A percentile compares a stretch with the other conserved stretches of the same genome.
These are phyloP conservation scores for Apomyelois bistriatella DNA, from an alignment of 2,888 invertebrate genomes.

Conservation along the genomic window DNA sequence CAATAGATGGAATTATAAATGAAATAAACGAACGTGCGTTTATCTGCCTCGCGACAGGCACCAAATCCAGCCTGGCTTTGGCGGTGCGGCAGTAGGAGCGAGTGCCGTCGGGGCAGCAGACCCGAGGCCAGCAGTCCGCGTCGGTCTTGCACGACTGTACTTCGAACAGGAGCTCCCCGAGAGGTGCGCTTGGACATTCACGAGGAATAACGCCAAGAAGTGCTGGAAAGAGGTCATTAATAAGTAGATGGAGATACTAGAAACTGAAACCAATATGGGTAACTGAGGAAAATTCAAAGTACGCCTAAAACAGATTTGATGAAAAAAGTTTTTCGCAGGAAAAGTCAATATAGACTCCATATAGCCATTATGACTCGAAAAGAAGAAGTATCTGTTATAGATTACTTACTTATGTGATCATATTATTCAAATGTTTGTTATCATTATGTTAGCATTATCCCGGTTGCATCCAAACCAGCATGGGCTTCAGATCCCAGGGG, in stretches of 20 bases:
- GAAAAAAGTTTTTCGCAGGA: too few species aligned
- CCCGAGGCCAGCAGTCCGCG: conserved; percentile 86
- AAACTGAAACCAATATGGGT: too few species aligned
- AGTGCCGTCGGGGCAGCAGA: conserved; percentile 86
- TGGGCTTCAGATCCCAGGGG: too few species aligned
- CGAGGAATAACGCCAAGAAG: conserved; percentile 85
- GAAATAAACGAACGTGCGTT: conserved; percentile 78
- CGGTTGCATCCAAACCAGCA: too few species aligned
- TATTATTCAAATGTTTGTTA: too few species aligned
- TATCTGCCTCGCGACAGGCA: conserved; percentile 82
- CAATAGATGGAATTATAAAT: background rate
- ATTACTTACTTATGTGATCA: too few species aligned
- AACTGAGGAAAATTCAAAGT: too few species aligned
- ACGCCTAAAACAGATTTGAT: too few species aligned
- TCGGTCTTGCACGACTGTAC: conserved; percentile 84
- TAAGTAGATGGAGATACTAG: background rate
- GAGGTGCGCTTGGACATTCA: conserved; percentile 83
- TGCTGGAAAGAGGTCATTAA: conserved; percentile 58
- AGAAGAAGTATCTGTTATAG: too few species aligned
- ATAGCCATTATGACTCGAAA: too few species aligned
- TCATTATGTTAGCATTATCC: too few species aligned
- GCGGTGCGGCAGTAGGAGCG: conserved; percentile 86
- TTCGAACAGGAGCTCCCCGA: conserved; percentile 85
- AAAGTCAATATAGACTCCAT: too few species aligned
- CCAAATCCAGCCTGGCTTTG: conserved; percentile 82